Percentiles rank a stretch among this genome's conserved stretches.
Evolutionary conservation across 2,113 vertebrate species (phyloP).

Genomic region (Sander lucioperca): DNA sequence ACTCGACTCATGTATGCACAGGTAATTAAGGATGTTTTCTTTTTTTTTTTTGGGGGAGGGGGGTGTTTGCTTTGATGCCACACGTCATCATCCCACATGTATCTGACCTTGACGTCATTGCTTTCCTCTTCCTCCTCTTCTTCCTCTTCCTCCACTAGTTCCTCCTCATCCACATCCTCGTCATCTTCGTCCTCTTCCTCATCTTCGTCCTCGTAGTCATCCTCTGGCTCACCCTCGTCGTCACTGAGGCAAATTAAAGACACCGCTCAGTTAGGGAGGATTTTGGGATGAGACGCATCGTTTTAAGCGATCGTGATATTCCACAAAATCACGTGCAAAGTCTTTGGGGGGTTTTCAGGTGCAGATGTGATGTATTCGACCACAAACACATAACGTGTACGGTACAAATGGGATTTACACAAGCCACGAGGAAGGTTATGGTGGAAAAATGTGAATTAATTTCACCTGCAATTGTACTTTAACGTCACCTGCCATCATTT

Average conservation of each 20-base stretch:
- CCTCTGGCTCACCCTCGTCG: conserved; percentile 82
- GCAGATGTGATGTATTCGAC: not conserved
- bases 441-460: no score
- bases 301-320: not conserved
- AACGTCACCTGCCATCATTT: no score
- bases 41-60: no score
- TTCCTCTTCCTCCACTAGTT: conserved; percentile 52
- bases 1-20: not conserved
- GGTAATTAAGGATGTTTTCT: not conserved
- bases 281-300: not conserved
- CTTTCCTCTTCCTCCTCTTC: conserved; percentile 69
- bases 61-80: not conserved
- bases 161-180: conserved; percentile 44
- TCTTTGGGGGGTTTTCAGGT: not conserved
- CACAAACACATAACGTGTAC: not conserved
- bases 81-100: not conserved
- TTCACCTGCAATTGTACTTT: no score
- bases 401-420: not conserved
- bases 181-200: conserved; percentile 9
- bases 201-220: conserved; percentile 65
- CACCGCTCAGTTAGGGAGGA: not conserved
- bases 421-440: not conserved
- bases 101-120: conserved; percentile 63
- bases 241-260: conserved; percentile 69
- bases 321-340: no score